Evolutionary conservation across 1,140 invertebrate genomes (phyloP).

Genomic region (Drosophila gunungcola): DNA sequence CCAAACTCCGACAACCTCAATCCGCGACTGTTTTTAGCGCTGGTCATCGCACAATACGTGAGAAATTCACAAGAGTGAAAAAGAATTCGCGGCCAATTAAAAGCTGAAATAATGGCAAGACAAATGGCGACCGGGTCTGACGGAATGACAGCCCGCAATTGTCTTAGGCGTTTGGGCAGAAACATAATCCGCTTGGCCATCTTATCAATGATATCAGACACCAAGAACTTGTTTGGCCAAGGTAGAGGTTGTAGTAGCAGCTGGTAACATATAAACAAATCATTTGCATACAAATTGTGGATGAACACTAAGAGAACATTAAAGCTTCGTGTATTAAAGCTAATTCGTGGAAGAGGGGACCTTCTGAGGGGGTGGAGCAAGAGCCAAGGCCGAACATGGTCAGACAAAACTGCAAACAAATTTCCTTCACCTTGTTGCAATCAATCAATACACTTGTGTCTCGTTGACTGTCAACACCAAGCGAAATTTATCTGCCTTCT

Average conservation of each 20-base stretch:
- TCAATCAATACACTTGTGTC: conserved; percentile 59
- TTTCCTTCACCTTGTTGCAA: conserved; percentile 58
- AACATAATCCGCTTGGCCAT: conserved; percentile 39
- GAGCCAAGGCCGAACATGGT: conserved; percentile 38
- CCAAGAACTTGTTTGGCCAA: conserved; percentile 62
- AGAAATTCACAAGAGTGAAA: conserved; percentile 36
- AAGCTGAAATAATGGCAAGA: conserved; percentile 62
- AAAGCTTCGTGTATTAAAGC: conserved; percentile 14
- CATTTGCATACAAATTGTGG: conserved; percentile 60
- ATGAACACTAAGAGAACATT: conserved; percentile 31
- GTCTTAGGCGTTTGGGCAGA: conserved; percentile 32
- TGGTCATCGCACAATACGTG: conserved; percentile 51
- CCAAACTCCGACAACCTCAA: background rate
- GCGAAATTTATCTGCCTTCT: conserved; percentile 24
- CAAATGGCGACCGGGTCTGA: conserved; percentile 62
- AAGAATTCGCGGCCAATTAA: conserved; percentile 67
- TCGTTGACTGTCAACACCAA: conserved; percentile 36
- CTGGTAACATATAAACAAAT: conserved; percentile 52
- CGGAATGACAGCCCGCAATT: conserved; percentile 54
- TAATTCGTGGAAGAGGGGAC: conserved; percentile 5
- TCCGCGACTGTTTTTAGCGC: conserved; percentile 5
- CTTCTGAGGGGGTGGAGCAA: conserved; percentile 24
- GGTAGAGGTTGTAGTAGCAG: conserved; percentile 40
- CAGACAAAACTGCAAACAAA: conserved; percentile 65
- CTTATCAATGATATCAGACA: conserved; percentile 71